Percentiles rank a stretch among this genome's conserved stretches.
Evolutionary conservation across 2,113 vertebrate genomes (phyloP).

Genomic region (Galemys pyrenaicus): DNA sequence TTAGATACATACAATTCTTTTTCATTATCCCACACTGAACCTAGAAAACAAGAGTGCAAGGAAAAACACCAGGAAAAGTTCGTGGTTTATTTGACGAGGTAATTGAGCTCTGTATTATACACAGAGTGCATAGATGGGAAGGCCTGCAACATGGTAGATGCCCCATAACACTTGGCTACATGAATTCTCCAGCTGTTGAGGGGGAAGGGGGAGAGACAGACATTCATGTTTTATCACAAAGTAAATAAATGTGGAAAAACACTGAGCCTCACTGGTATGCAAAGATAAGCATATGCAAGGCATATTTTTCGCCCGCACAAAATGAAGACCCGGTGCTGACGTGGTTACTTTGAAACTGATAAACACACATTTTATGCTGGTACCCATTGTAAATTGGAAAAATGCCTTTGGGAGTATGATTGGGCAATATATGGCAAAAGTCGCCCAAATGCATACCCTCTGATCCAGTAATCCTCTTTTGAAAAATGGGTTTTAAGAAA

Average conservation of each 20-base stretch:
- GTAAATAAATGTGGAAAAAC: background rate
- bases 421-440: constrained; percentile 2
- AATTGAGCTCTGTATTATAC: background rate
- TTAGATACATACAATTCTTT: background rate
- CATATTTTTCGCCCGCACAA: background rate
- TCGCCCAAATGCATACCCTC: background rate
- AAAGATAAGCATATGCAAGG: background rate
- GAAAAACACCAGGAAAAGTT: background rate
- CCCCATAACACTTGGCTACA: background rate
- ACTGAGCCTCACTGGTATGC: background rate
- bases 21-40: background rate
- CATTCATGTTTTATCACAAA: background rate
- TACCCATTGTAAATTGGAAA: background rate
- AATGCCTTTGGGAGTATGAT: constrained; percentile 13
- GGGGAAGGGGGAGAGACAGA: background rate
- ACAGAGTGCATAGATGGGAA: background rate
- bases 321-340: background rate
- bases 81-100: background rate
- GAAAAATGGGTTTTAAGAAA: constrained; percentile 42
- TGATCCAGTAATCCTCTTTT: constrained; percentile 39
- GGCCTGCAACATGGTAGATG: background rate
- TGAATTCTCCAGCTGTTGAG: background rate
- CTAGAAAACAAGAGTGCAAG: background rate
- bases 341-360: background rate
- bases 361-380: background rate